Conservation (phyloP, 2,888 invertebrate species). For the Diloba caeruleocephala region DNA sequence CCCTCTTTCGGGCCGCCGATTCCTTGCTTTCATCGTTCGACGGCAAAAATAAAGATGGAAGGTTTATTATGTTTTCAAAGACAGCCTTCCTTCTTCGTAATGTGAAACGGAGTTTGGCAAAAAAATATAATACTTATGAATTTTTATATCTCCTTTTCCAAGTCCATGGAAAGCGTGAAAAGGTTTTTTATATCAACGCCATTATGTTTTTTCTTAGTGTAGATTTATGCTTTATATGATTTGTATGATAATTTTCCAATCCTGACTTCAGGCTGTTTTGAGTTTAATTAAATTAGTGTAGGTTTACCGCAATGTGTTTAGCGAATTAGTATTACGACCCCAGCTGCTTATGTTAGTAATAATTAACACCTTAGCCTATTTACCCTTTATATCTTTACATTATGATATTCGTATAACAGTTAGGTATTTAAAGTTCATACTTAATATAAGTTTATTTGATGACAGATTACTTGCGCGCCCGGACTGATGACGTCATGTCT, state of each 20-base stretch:
- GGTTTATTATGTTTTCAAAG: constrained; percentile 48
- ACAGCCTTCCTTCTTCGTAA: constrained; percentile 44
- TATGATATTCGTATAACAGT: no score
- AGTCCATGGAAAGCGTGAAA: background rate
- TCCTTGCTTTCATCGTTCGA: constrained; percentile 29
- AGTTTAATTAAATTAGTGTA: no score
- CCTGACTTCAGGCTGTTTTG: no score
- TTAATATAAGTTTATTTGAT: no score
- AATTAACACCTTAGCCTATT: no score
- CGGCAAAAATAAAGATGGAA: constrained; percentile 39
- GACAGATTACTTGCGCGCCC: constrained; percentile 78
- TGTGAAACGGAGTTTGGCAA: constrained; percentile 45
- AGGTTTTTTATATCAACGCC: background rate
- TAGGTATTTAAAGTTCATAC: no score
- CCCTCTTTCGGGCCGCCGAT: constrained; percentile 11
- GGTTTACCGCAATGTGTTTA: no score
- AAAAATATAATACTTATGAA: constrained; percentile 38
- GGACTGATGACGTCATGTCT: constrained; percentile 71
- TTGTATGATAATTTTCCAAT: no score
- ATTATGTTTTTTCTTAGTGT: background rate
- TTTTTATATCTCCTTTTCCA: constrained; percentile 42
- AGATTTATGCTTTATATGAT: no score
- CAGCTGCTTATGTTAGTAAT: no score
- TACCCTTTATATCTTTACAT: no score
- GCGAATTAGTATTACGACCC: no score